Base-by-base conservation (phyloP, 2,797 vertebrate genomes). In the Lacerta viridis region DNA sequence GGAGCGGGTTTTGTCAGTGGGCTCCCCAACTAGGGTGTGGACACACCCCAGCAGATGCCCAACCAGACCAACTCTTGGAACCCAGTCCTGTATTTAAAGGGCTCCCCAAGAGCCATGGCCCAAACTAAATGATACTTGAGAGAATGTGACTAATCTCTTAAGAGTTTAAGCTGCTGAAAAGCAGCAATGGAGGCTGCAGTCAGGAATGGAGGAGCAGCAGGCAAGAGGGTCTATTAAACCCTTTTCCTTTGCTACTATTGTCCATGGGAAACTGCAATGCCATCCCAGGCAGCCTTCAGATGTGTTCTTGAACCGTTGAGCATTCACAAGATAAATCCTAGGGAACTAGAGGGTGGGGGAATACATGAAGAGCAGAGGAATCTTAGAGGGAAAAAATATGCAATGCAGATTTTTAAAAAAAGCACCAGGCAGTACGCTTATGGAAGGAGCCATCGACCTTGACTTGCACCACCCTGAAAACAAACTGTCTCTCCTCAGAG, bases 351-450 rank as follows among this genome's bases (percentile, higher is more conserved):
- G 80, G 85, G 89, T 86, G n/a, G n/a, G 84, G 91, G 86, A 25
- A 88, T 90, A 50, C 7, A 50, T 66, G 90, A 92, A 72, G 88
- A 4, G 36, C 36, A 88, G 0, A 39, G 85, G 50, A 1, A 50
- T 80, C 86, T 89, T 86, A 33, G 69, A 86, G 81, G 15, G 33
- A 55, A 7, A 88, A 83, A 50, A 20, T 84, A 91, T 85, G 75
- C 50, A 84, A 55, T 4, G 78, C 23, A 75, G 76, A 3, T 0
- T 50, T 33, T 33, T 1, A 55, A 18, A 69, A 79, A 88, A 75
- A 71, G 83, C 90, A 80, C 76, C 86, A 64, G 89, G 86, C 79
- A 90, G 93, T 69, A 83, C 90, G 39, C 33, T 79, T 27, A 7
- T 33, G 15, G 41, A 2, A 3, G 43, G 18, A 86, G 72, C 80